Evolutionary conservation across 2,113 vertebrate genomes (phyloP).

Genomic region (Naja naja): DNA sequence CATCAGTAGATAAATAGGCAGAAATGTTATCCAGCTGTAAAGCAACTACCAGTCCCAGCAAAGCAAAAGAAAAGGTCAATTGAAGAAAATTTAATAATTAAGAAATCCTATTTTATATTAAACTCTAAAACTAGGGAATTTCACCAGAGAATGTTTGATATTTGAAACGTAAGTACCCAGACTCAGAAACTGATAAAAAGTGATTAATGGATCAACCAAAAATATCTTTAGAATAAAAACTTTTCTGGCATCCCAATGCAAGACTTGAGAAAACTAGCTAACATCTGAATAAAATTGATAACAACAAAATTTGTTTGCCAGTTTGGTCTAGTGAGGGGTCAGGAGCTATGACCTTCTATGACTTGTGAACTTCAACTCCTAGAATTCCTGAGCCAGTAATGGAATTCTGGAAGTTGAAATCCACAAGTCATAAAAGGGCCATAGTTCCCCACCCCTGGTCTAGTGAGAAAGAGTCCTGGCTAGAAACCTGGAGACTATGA

Average conservation of each 20-base stretch:
- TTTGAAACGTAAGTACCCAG: not conserved
- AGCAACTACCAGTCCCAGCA: not conserved
- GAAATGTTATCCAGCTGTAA: not conserved
- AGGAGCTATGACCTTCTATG: not conserved
- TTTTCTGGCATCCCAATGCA: not conserved
- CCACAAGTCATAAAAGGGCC: not conserved
- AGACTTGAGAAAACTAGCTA: not conserved
- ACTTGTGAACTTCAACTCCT: not conserved
- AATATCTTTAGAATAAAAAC: not conserved
- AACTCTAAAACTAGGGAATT: not conserved
- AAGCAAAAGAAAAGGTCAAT: not conserved
- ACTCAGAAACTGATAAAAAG: not conserved
- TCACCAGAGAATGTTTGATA: not conserved
- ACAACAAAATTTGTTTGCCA: not conserved
- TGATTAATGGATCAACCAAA: not conserved
- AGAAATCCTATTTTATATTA: not conserved
- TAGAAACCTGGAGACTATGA: not conserved
- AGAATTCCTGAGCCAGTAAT: not conserved
- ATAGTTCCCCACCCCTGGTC: not conserved
- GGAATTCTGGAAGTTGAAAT: not conserved
- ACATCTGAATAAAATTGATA: not conserved
- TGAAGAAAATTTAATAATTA: not conserved
- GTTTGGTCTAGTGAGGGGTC: not conserved
- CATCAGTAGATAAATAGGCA: not conserved
- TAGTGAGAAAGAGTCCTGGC: not conserved